Evolutionary conservation across 37 sponge, comb jelly and placozoan genomes (phyloP).

Genomic region (Amphimedon queenslandica): DNA sequence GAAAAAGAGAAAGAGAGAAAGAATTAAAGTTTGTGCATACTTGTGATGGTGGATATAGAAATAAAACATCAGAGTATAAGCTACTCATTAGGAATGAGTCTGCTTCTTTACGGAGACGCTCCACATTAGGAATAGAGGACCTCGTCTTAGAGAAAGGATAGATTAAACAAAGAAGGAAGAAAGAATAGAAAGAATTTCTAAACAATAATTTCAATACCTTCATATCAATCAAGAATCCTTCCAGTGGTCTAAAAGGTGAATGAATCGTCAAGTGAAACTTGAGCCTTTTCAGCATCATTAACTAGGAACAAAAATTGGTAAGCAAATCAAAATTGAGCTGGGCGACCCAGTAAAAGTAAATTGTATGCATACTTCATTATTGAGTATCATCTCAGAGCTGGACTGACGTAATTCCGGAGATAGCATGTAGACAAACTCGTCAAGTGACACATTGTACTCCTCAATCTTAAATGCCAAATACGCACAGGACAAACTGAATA

Average conservation of each 20-base stretch:
- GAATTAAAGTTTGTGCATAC: constrained; percentile 15
- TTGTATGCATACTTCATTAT: constrained; percentile 49
- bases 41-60: constrained; percentile 85
- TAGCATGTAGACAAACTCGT: constrained; percentile 72
- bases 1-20: constrained; percentile 1
- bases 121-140: constrained; percentile 36
- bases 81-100: constrained; percentile 58
- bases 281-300: constrained; percentile 65
- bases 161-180: no score
- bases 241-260: constrained; percentile 83
- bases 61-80: constrained; percentile 54
- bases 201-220: constrained; percentile 52
- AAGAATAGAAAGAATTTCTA: not conserved
- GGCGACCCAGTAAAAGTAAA: not conserved
- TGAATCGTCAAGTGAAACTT: constrained; percentile 84
- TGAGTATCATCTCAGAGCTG: constrained; percentile 42
- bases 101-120: constrained; percentile 51
- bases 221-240: constrained; percentile 82
- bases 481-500: constrained; percentile 61
- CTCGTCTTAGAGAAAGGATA: constrained; percentile 39
- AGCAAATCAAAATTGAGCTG: not conserved
- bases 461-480: constrained; percentile 92
- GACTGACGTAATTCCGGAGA: constrained; percentile 31
- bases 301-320: constrained; percentile 35
- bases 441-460: constrained; percentile 82